Percentiles rank a stretch among this genome's conserved stretches.
These are phyloP conservation scores for Nebria salina DNA, from an alignment of 2,888 invertebrate species.

Conservation along the genomic window DNA sequence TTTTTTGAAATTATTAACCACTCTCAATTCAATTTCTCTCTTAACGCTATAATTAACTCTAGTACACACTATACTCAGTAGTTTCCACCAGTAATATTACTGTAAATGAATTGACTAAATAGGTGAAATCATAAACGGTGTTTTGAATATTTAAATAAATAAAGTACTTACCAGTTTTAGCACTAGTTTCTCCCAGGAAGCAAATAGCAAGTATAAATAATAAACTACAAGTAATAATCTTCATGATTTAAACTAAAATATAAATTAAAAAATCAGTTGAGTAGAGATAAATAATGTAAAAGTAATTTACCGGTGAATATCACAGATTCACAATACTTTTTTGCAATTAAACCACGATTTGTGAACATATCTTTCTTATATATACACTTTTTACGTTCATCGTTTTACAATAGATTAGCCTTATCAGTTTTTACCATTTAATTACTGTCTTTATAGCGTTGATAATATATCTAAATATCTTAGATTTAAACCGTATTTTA, in stretches of 20 bases:
- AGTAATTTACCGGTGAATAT: conserved; percentile 9
- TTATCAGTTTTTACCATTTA: conserved; percentile 19
- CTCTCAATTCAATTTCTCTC: no score
- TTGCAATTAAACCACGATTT: not conserved
- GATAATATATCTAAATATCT: not conserved
- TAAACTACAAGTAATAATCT: conserved; percentile 14
- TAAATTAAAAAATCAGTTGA: not conserved
- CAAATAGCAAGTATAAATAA: conserved; percentile 15
- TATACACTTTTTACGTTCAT: conserved; percentile 2
- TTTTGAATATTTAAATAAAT: no score
- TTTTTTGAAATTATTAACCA: not conserved
- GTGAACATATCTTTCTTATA: not conserved
- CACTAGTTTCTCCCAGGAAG: conserved; percentile 15
- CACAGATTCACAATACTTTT: not conserved
- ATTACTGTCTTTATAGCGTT: not conserved
- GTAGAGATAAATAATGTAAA: not conserved
- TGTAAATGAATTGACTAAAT: not conserved
- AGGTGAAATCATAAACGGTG: no score
- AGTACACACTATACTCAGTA: no score
- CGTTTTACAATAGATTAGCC: not conserved
- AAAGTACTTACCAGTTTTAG: conserved; percentile 23
- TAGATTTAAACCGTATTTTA: not conserved
- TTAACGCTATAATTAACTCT: not conserved
- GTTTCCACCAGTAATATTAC: not conserved
- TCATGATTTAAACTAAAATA: conserved; percentile 32